Base-by-base conservation (phyloP, 2,113 vertebrate genomes). In the Ophthalmolycus amberensis region DNA sequence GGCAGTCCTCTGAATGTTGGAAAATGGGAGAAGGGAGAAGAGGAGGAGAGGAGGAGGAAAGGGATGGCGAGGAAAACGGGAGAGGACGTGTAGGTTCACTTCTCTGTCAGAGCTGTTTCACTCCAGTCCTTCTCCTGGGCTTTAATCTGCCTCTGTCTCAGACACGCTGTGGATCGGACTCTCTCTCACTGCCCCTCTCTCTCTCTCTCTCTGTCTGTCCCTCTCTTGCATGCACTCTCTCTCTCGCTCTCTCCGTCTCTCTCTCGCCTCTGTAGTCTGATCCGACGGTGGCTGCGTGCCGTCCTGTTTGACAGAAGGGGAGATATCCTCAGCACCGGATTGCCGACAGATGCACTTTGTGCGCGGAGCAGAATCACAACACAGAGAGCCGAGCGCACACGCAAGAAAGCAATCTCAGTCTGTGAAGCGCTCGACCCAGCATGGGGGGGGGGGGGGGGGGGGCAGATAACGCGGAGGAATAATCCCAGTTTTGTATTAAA, bases 261-360 rank as follows among this genome's bases (percentile, higher is more conserved):
- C 88, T 77, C 88, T 89, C 72, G 73, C 70, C 83, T 81, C 84
- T 88, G 77, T 82, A 81, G 85, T 81, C 75, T 89, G 87, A 92
- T 85, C 83, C 76, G 60, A 84, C 70, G 56, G 77, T 69, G 88
- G 84, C 88, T 85, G 86, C 60, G 87, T 73, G 80, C 79, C 59
- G 89, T 91, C 86, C 90, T 92, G 90, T 77, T 85, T 88, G 91
- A 91, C 88, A 88, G 85, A 52, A 87, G 74, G 85, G 80, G 78
- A 80, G 90, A 90, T 90, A 90, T 94, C 91, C 90, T 87, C 90
- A 79, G 88, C 75, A 80, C 88, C 83, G 77, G 52, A 59, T 63
- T 71, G 83, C 90, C 85, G 85, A 88, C 89, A 88, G 91, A 94
- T 92, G 92, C 92, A 92, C 92, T 93, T 92, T 90, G 91, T 77